Evolutionary conservation across 2,113 vertebrate species (phyloP).

Genomic region (Podilymbus podiceps): DNA sequence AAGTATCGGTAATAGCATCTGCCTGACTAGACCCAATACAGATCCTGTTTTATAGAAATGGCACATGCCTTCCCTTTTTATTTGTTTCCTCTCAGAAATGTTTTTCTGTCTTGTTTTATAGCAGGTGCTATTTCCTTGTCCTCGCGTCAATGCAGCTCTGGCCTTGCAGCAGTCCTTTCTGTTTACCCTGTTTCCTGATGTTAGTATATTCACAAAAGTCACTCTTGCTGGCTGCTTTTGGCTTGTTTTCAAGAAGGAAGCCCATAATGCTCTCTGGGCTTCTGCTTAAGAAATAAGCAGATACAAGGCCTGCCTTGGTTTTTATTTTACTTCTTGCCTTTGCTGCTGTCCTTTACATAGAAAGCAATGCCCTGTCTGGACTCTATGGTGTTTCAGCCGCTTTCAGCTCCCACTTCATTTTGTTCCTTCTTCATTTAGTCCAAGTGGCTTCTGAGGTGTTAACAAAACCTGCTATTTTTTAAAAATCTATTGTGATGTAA

Average conservation of each 20-base stretch:
- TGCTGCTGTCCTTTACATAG: neutral
- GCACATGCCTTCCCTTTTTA: neutral
- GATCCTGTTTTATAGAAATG: neutral
- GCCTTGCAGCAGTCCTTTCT: neutral
- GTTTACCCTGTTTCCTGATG: neutral
- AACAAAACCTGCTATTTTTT: neutral
- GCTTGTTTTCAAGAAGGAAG: neutral
- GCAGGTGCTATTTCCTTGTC: neutral
- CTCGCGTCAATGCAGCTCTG: neutral
- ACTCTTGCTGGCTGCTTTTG: neutral
- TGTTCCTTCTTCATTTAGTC: neutral
- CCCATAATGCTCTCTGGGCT: neutral
- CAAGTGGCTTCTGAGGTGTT: neutral
- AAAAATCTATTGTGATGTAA: neutral
- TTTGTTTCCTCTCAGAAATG: neutral
- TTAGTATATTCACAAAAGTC: neutral
- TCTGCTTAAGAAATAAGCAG: neutral
- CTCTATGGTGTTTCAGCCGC: neutral
- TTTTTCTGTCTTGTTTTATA: neutral
- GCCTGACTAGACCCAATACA: neutral
- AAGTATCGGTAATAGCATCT: neutral
- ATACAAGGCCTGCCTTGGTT: neutral
- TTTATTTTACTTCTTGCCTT: neutral
- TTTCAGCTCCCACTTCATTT: neutral
- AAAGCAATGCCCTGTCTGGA: neutral